These are phyloP conservation scores for Seriola dumerili DNA, from an alignment of 2,113 vertebrate genomes.

Conservation along the genomic window DNA sequence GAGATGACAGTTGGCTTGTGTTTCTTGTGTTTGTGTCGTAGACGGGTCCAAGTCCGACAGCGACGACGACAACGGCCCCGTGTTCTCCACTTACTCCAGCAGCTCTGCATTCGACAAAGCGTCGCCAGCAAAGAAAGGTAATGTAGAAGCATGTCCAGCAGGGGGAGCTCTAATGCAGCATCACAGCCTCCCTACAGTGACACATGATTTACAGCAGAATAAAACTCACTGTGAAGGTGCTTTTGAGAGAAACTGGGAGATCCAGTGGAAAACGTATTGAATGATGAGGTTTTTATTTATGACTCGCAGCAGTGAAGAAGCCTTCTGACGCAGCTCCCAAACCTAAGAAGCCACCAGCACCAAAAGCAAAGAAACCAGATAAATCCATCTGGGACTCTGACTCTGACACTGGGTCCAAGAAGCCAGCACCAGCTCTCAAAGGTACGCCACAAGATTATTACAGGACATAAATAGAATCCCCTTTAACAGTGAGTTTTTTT, in stretches of 20 bases:
- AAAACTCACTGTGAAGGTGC: background rate
- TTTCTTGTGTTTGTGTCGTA: constrained; percentile 72
- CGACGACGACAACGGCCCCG: constrained; percentile 88
- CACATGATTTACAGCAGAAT: background rate
- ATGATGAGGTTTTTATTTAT: background rate
- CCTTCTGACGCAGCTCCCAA: constrained; percentile 85
- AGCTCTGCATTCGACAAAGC: constrained; percentile 89
- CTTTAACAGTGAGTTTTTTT: background rate
- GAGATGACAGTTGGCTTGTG: background rate
- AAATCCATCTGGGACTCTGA: constrained; percentile 93
- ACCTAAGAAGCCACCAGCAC: constrained; percentile 88
- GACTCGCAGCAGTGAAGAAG: constrained; percentile 85
- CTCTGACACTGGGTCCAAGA: constrained; percentile 92
- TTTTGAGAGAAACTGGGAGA: background rate
- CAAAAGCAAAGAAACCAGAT: constrained; percentile 94
- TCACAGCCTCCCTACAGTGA: background rate
- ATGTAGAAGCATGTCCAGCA: constrained; percentile 26
- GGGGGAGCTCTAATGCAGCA: constrained; percentile 25
- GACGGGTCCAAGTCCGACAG: constrained; percentile 93
- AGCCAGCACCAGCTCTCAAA: constrained; percentile 87
- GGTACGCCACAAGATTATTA: constrained; percentile 68
- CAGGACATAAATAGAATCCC: background rate
- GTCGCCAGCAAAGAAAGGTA: constrained; percentile 92
- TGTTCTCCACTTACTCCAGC: constrained; percentile 91
- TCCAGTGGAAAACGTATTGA: background rate